phyloP scores from a whole-genome alignment of 2,113 vertebrate genomes.

The Tylochromis polylepis region DNA sequence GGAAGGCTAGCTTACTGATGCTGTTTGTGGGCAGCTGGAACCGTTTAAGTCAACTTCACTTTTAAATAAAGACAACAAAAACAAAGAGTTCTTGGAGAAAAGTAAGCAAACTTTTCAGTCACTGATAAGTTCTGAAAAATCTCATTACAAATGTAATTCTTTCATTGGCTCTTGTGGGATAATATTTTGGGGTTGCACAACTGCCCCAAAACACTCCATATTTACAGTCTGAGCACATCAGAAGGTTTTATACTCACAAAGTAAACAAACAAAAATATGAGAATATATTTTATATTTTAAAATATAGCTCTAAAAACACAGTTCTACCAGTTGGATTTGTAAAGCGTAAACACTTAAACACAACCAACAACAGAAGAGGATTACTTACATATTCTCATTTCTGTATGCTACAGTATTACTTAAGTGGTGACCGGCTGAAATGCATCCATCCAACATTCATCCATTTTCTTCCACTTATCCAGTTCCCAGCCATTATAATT shows the following conservation, averaged over 20 bases:
- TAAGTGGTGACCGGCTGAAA: background rate
- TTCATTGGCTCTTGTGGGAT: background rate
- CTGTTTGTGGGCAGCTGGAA: background rate
- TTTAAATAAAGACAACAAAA: background rate
- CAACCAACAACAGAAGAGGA: background rate
- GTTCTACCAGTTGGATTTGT: background rate
- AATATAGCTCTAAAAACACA: background rate
- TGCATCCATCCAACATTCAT: background rate
- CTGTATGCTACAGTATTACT: background rate
- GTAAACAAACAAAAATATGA: background rate
- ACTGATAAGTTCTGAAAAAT: background rate
- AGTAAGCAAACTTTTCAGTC: background rate
- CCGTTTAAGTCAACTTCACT: background rate
- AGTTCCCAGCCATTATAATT: background rate
- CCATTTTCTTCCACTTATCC: background rate
- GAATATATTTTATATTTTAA: background rate
- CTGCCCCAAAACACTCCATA: background rate
- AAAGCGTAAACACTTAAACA: background rate
- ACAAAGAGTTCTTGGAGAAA: background rate
- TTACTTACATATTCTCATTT: background rate
- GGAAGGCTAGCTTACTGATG: background rate
- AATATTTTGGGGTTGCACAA: background rate
- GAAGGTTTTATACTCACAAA: no score
- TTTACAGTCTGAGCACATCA: background rate
- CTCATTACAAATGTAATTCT: background rate